Percentiles rank a stretch among this genome's conserved stretches.
phyloP scores from a whole-genome alignment of 1,140 invertebrate genomes.

The Aricia agestis region DNA sequence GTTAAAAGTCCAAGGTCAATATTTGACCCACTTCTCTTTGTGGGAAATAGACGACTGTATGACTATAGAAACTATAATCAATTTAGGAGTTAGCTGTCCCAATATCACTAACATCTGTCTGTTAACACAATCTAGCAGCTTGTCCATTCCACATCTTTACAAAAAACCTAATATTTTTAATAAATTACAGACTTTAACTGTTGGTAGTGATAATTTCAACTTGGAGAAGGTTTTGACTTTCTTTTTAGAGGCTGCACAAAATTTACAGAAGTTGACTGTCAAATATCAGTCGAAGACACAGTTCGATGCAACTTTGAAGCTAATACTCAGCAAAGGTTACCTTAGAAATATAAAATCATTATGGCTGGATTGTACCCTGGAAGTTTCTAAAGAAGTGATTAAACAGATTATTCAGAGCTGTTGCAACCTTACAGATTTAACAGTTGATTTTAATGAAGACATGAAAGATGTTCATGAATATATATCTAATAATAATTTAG shows the following conservation, averaged over 20 bases:
- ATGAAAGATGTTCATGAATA: conserved; percentile 53
- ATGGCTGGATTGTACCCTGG: conserved; percentile 69
- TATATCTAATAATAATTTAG: conserved; percentile 65
- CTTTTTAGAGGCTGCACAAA: conserved; percentile 55
- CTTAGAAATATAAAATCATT: conserved; percentile 55
- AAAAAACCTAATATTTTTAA: conserved; percentile 53
- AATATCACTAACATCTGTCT: conserved; percentile 55
- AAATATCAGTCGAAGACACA: conserved; percentile 63
- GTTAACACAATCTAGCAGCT: conserved; percentile 61
- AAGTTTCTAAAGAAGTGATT: conserved; percentile 59
- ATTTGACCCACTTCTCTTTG: conserved; percentile 67
- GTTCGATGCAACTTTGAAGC: conserved; percentile 52
- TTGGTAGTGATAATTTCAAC: conserved; percentile 65
- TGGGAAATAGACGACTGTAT: conserved; percentile 66
- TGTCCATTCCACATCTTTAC: conserved; percentile 56
- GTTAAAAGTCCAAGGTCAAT: conserved; percentile 54
- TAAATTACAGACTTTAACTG: conserved; percentile 51
- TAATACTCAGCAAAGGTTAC: conserved; percentile 54
- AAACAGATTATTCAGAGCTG: conserved; percentile 58
- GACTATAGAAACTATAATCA: conserved; percentile 56
- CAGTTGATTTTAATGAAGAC: conserved; percentile 52
- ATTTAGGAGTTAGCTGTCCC: conserved; percentile 59
- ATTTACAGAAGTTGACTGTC: conserved; percentile 55
- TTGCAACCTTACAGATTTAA: conserved; percentile 53
- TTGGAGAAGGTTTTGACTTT: conserved; percentile 59